A percentile compares a stretch with the other conserved stretches of the same genome.
These are phyloP conservation scores for Diplolepis rosae DNA, from an alignment of 2,888 invertebrate species.

Conservation along the genomic window DNA sequence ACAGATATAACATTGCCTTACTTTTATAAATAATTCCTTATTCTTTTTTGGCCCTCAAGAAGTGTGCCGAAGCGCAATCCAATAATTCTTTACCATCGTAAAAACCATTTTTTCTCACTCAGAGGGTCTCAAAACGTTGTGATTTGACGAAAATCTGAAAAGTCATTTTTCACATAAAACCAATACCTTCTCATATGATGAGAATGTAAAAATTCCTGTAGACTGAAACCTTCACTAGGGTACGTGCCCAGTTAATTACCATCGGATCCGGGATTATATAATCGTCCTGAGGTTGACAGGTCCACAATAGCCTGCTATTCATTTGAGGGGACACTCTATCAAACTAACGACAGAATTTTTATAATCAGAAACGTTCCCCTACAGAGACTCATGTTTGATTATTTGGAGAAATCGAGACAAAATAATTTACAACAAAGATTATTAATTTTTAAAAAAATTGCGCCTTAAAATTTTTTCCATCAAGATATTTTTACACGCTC, in stretches of 20 bases:
- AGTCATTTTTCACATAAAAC: no score
- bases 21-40: no score
- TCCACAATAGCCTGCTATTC: constrained; percentile 63
- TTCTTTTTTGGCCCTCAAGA: no score
- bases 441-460: not conserved
- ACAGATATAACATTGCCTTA: no score
- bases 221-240: constrained; percentile 26
- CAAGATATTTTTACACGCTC: no score
- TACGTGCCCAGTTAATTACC: constrained; percentile 39
- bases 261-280: constrained; percentile 33
- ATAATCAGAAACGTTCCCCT: constrained; percentile 55
- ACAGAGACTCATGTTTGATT: not conserved
- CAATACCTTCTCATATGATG: no score
- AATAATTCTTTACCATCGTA: no score
- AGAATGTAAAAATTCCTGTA: constrained; percentile 2
- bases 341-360: constrained; percentile 58
- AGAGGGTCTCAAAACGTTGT: no score
- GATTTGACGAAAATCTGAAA: no score
- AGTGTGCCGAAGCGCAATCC: no score
- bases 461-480: no score
- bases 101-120: no score
- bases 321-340: constrained; percentile 63
- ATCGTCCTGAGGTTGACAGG: constrained; percentile 59
- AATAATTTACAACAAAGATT: not conserved
- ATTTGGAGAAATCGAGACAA: not conserved